phyloP scores from a whole-genome alignment of 2,888 invertebrate genomes.

The Chouioia cunea region DNA sequence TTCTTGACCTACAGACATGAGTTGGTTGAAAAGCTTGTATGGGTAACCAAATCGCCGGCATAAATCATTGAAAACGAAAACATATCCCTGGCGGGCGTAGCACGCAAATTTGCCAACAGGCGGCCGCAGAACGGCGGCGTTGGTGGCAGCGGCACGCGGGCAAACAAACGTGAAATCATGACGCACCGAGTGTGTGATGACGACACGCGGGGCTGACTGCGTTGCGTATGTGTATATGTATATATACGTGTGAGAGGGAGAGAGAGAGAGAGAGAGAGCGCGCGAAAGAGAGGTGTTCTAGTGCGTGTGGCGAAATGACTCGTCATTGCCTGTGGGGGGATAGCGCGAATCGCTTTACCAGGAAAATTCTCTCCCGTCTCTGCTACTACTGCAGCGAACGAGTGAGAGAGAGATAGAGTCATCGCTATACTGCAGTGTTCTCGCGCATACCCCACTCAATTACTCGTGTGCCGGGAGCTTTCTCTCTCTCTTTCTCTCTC shows the following conservation, averaged over 20 bases:
- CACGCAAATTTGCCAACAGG: conserved; percentile 68
- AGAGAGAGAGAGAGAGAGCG: conserved; percentile 19
- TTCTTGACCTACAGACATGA: too few species aligned
- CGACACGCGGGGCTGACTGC: conserved; percentile 51
- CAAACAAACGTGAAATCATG: conserved; percentile 68
- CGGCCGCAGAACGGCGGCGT: conserved; percentile 63
- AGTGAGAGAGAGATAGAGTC: conserved; percentile 22
- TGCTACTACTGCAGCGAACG: background rate
- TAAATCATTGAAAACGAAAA: conserved; percentile 69
- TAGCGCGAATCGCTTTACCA: conserved; percentile 54
- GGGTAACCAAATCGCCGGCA: conserved; percentile 63
- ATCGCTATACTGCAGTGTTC: conserved; percentile 43
- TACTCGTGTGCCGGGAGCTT: conserved; percentile 64
- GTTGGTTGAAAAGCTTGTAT: conserved; percentile 7
- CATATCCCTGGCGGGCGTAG: conserved; percentile 65
- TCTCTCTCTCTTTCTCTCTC: conserved; percentile 50
- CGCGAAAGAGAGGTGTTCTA: conserved; percentile 63
- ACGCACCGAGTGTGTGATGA: conserved; percentile 55
- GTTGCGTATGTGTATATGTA: conserved; percentile 33
- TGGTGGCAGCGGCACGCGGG: conserved; percentile 55
- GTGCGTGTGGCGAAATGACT: conserved; percentile 63
- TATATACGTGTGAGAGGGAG: conserved; percentile 47
- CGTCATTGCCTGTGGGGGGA: conserved; percentile 68
- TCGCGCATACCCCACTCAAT: conserved; percentile 63
- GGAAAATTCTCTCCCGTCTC: conserved; percentile 41